Evolutionary conservation across 2,797 vertebrate species (phyloP).

Genomic region (Microchirus variegatus): DNA sequence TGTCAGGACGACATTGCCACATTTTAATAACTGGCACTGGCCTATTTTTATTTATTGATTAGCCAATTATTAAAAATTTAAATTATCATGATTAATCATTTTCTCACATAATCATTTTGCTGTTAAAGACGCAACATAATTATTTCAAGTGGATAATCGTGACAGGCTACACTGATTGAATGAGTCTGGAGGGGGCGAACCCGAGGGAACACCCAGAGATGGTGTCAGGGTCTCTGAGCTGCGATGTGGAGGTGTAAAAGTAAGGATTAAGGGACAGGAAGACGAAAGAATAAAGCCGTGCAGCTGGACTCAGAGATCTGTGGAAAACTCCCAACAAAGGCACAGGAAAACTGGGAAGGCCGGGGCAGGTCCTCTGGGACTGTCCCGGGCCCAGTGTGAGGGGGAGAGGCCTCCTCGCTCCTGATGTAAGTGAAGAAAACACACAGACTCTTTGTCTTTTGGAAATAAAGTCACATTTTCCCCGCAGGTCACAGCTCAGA

Average conservation of each 20-base stretch:
- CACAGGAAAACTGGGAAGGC: constrained; percentile 74
- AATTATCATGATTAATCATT: too few species aligned
- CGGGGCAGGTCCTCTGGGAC: constrained; percentile 67
- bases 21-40: too few species aligned
- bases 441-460: constrained; percentile 46
- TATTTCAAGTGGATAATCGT: too few species aligned
- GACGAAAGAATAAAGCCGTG: constrained; percentile 48
- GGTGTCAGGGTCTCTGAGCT: constrained; percentile 10
- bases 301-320: constrained; percentile 63
- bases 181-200: neutral
- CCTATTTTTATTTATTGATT: too few species aligned
- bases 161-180: constrained; percentile 1
- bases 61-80: too few species aligned
- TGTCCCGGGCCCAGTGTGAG: constrained; percentile 48
- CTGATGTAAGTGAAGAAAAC: constrained; percentile 60
- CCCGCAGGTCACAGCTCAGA: constrained; percentile 29
- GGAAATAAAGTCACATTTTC: constrained; percentile 57
- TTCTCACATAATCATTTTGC: too few species aligned
- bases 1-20: too few species aligned
- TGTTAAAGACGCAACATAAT: too few species aligned
- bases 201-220: constrained; percentile 20
- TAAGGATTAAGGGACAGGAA: constrained; percentile 51
- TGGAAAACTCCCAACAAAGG: constrained; percentile 75
- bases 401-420: constrained; percentile 39
- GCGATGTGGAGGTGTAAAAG: constrained; percentile 32